Conservation (phyloP, 1,140 invertebrate species). For the Macrobrachium nipponense region DNA sequence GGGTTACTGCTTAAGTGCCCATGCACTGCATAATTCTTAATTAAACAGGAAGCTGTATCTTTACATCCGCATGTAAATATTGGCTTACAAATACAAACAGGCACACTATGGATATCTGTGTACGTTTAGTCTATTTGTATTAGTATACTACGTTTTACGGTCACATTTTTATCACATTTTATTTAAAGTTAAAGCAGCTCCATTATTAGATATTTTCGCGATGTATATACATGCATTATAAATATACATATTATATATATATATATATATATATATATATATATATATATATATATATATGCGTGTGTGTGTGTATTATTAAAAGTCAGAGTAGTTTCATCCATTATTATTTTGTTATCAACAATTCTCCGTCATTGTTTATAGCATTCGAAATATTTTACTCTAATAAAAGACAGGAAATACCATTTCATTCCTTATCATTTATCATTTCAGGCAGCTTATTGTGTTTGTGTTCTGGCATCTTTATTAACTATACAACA, state of each 20-base stretch:
- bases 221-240: slow-evolving; percentile 6
- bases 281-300: slow-evolving; percentile 14
- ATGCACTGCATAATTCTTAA: background rate
- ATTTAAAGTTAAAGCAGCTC: background rate
- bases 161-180: no score
- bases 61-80: background rate
- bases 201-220: background rate
- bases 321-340: no score
- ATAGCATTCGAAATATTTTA: no score
- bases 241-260: slow-evolving; percentile 7
- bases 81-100: background rate
- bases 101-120: background rate
- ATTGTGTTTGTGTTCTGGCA: no score
- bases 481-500: no score
- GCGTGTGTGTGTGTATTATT: no score
- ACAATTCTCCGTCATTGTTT: no score
- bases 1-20: background rate
- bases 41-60: background rate
- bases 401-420: no score
- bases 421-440: no score
- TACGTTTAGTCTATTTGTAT: background rate
- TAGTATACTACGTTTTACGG: no score
- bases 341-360: no score
- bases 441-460: no score
- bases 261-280: slow-evolving; percentile 11